Evolutionary conservation across 2,797 vertebrate species (phyloP), one percentile per base, ranked within the genome.

Genomic region (Typhlichthys subterraneus): DNA sequence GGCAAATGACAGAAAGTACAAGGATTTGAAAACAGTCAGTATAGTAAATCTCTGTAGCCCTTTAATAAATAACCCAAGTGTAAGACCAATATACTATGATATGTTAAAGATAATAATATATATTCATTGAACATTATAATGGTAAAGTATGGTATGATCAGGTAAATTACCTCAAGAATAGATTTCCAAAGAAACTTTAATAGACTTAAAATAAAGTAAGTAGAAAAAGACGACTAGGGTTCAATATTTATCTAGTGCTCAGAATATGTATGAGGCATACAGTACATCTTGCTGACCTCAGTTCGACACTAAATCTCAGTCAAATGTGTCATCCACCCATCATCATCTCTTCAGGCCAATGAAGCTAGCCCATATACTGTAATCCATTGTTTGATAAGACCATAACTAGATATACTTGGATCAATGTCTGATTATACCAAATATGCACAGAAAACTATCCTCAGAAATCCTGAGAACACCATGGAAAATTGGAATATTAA

Each of bases 221-320:
- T 23, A 23, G 19, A 23, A 23, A 23, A 23, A 23, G 19, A 23
- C 82, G 84, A 69, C 61, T 52, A 59, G 73, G 83, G 85, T 81
- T 86, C 77, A 78, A 66, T 70, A 48, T 70, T 73, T 56, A 33
- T 67, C 57, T 14, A 15, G 79, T 91, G 90, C 71, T 78, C 72
- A 57, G 89, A 92, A 91, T 92, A 59, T 76, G 73, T 82, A 90
- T 92, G 75, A 84, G 79, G 57, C 19, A 73, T 78, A 23, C 46
- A 47, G 49, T 57, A 31, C 61, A 54, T 31, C 29, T 19, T 14
- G 49, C 51, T 57, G 29, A 60, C 67, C 52, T 47, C 52, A 48
- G 48, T 67, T 81, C 75, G 65, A 67, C 61, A 70, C 19, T 51
- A 60, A 76, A 83, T 82, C 70, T 70, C 46, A 76, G 65, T 63